Conservation (phyloP, 2,797 vertebrate species). For the Phaenicophaeus curvirostris region DNA sequence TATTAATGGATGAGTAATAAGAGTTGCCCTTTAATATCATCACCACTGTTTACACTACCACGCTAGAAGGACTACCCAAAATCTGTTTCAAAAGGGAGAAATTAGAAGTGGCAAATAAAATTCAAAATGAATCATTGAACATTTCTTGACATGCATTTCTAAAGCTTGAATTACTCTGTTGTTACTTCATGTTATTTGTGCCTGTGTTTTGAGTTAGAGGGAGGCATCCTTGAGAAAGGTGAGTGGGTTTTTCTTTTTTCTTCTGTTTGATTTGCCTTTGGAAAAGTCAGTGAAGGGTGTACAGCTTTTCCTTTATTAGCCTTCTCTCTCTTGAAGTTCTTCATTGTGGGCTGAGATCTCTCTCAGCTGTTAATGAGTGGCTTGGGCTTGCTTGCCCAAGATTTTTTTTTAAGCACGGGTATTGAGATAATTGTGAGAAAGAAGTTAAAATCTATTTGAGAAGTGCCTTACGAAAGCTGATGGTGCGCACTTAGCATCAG, state of each 20-base stretch:
- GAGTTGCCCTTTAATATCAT: not conserved
- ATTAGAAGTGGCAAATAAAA: not conserved
- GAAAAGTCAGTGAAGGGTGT: not conserved
- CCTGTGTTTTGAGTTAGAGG: not conserved
- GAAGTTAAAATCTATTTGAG: not conserved
- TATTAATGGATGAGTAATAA: not conserved
- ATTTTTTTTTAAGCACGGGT: not conserved
- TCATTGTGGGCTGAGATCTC: not conserved
- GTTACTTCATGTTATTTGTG: not conserved
- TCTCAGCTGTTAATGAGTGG: not conserved
- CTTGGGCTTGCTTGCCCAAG: not conserved
- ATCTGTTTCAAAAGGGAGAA: not conserved
- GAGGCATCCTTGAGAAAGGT: not conserved
- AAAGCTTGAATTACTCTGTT: not conserved
- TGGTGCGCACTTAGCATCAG: not conserved
- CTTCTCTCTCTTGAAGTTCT: not conserved
- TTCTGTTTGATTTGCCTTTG: not conserved
- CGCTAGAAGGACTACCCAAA: not conserved
- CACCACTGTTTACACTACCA: not conserved
- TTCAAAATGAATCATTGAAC: not conserved
- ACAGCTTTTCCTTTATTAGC: not conserved
- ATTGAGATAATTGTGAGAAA: not conserved
- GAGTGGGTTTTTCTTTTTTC: not conserved
- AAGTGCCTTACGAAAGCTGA: not conserved
- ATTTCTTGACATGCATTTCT: not conserved